These are phyloP conservation scores for Onychomys torridus DNA, from an alignment of 2,797 vertebrate species.

Conservation along the genomic window DNA sequence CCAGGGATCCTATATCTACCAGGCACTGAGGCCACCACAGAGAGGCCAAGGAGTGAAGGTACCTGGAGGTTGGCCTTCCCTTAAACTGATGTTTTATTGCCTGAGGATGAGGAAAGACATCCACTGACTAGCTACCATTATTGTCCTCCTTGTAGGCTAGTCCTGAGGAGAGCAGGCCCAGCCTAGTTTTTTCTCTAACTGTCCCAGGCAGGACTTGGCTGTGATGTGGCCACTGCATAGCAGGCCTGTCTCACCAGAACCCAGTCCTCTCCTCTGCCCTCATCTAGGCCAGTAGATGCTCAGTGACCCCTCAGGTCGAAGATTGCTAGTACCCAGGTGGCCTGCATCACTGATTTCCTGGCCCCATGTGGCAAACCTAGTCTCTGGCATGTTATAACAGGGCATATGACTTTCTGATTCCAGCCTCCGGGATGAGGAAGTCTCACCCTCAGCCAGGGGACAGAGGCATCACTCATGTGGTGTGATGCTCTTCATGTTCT, in stretches of 20 bases:
- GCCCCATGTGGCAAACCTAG: conserved; percentile 51
- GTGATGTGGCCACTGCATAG: rapidly evolving
- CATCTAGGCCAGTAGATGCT: conserved; percentile 46
- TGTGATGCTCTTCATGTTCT: too few relatives aligned
- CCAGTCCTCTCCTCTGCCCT: conserved; percentile 26
- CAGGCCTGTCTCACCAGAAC: background rate
- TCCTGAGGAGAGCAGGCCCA: background rate
- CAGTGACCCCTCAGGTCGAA: conserved; percentile 11
- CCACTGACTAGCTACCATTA: rapidly evolving
- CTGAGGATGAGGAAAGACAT: rapidly evolving
- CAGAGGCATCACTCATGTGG: too few relatives aligned
- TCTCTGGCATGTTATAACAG: conserved; percentile 14
- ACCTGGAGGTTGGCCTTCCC: too few relatives aligned
- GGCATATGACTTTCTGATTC: too few relatives aligned
- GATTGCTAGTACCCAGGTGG: conserved; percentile 46
- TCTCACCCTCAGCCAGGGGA: too few relatives aligned
- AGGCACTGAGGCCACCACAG: background rate
- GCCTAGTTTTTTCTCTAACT: too few relatives aligned
- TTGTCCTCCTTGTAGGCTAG: rapidly evolving
- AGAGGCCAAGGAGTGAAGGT: background rate
- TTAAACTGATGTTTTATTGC: too few relatives aligned
- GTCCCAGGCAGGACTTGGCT: too few relatives aligned
- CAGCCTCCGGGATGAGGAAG: too few relatives aligned
- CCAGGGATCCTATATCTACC: rapidly evolving
- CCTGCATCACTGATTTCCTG: conserved; percentile 69